Evolutionary conservation across 2,797 vertebrate species (phyloP).

Genomic region (Lophotriccus pileatus): DNA sequence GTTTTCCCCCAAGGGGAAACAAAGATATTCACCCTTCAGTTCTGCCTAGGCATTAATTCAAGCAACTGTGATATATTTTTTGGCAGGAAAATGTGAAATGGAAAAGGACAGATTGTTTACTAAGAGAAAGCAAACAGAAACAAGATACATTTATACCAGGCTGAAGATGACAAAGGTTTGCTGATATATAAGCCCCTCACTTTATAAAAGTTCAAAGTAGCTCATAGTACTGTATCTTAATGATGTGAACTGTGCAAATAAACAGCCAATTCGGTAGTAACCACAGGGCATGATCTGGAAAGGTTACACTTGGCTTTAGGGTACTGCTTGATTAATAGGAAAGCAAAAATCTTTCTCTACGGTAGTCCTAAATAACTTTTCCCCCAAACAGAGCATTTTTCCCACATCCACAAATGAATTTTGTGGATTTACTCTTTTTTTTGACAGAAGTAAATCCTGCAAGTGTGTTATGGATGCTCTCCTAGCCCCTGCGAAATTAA

Average conservation of each 20-base stretch:
- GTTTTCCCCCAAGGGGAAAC: conserved; percentile 33
- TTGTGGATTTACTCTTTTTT: background rate
- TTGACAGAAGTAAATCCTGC: background rate
- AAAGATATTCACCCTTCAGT: background rate
- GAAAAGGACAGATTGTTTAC: conserved; percentile 29
- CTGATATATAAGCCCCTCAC: background rate
- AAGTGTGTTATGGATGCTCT: background rate
- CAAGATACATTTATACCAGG: background rate
- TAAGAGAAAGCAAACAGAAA: conserved; percentile 15
- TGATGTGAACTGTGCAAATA: conserved; percentile 25
- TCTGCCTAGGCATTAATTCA: background rate
- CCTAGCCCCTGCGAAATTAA: background rate
- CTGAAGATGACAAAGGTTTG: background rate
- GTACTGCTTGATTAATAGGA: conserved; percentile 4
- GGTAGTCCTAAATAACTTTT: background rate
- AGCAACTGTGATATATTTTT: background rate
- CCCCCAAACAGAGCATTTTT: background rate
- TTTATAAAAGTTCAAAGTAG: conserved; percentile 15
- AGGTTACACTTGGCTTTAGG: conserved; percentile 47
- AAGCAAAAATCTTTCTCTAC: background rate
- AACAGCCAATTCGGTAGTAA: background rate
- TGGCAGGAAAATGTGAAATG: conserved; percentile 11
- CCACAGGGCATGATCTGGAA: conserved; percentile 10
- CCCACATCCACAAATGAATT: background rate
- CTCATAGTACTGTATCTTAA: background rate